These are phyloP conservation scores for Meteorus sp. DNA, from an alignment of 1,140 invertebrate species.

Conservation along the genomic window DNA sequence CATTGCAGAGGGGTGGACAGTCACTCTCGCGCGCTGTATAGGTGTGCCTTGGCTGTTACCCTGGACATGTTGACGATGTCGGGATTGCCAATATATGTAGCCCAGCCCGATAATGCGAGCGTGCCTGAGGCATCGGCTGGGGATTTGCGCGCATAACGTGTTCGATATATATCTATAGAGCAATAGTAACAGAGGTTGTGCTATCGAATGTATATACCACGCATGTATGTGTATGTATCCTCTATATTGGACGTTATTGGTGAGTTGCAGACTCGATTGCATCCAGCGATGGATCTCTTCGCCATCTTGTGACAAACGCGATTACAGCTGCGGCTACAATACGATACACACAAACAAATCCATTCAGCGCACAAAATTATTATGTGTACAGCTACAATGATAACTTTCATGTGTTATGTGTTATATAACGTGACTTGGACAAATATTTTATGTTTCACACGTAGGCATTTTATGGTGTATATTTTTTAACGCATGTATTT, in stretches of 20 bases:
- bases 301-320: conserved; percentile 15
- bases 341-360: not conserved
- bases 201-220: too few species aligned
- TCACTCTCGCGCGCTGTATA: conserved; percentile 15
- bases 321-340: conserved; percentile 6
- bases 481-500: too few species aligned
- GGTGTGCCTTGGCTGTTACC: conserved; percentile 18
- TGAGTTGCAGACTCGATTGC: not conserved
- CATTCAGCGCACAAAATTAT: not conserved
- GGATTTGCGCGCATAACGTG: not conserved
- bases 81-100: conserved; percentile 41
- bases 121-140: conserved; percentile 12
- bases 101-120: conserved; percentile 43
- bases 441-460: too few species aligned
- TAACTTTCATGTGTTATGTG: not conserved
- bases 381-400: conserved; percentile 13
- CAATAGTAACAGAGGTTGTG: too few species aligned
- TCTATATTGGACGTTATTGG: too few species aligned
- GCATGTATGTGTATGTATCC: too few species aligned
- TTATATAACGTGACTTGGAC: conserved; percentile 9
- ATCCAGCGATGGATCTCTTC: not conserved
- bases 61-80: conserved; percentile 50
- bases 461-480: too few species aligned
- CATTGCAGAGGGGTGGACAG: conserved; percentile 23
- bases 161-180: too few species aligned